Conservation (phyloP, 2,797 vertebrate genomes). For the Chrosomus eos region DNA sequence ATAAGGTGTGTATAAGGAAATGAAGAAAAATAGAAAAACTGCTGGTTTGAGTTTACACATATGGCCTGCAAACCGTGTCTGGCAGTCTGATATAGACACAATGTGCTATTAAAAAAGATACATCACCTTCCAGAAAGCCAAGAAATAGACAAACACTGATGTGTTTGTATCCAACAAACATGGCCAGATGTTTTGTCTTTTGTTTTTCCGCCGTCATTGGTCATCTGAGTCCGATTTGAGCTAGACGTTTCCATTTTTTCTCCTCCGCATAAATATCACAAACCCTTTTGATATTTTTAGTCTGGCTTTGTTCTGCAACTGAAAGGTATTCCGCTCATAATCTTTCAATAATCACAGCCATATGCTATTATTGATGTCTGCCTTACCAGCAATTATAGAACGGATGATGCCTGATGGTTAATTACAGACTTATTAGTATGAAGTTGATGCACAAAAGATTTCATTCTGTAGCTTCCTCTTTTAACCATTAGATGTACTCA, state of each 20-base stretch:
- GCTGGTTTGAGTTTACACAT: conserved; percentile 38
- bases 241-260: neutral
- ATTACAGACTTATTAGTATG: conserved; percentile 11
- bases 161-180: conserved; percentile 30
- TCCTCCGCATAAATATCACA: conserved; percentile 23
- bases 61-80: conserved; percentile 20
- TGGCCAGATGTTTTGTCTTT: neutral
- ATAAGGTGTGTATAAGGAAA: neutral
- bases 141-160: conserved; percentile 23
- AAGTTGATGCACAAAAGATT: conserved; percentile 16
- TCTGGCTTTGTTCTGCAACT: conserved; percentile 19
- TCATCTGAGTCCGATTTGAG: conserved; percentile 1
- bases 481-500: neutral
- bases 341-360: conserved; percentile 30
- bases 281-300: conserved; percentile 43
- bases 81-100: conserved; percentile 51
- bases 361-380: conserved; percentile 42
- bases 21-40: conserved; percentile 6
- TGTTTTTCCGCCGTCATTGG: neutral
- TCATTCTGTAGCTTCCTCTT: conserved; percentile 12
- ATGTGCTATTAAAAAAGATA: conserved; percentile 41
- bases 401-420: conserved; percentile 32
- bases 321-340: conserved; percentile 45
- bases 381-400: conserved; percentile 46
- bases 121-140: conserved; percentile 36